A percentile compares a stretch with the other conserved stretches of the same genome.
These are phyloP conservation scores for Ephialtes manifestator DNA, from an alignment of 2,888 invertebrate species.

Conservation along the genomic window DNA sequence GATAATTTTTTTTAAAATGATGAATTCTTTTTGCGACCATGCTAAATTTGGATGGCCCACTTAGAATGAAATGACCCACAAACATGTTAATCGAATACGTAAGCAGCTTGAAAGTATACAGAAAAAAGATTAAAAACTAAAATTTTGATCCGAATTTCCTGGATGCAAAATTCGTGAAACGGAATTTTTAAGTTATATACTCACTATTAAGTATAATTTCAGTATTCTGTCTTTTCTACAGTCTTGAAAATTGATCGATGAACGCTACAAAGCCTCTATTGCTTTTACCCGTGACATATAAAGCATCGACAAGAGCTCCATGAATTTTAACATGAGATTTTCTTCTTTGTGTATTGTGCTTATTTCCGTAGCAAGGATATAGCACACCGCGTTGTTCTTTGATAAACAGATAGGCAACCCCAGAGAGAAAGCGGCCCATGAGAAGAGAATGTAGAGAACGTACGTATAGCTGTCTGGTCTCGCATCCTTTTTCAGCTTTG, in stretches of 20 bases:
- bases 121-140: no score
- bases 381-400: background rate
- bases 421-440: background rate
- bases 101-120: no score
- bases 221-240: background rate
- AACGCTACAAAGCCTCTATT: background rate
- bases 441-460: background rate
- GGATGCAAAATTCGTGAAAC: no score
- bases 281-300: background rate
- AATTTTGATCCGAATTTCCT: no score
- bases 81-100: no score
- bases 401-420: background rate
- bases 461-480: background rate
- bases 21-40: no score
- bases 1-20: no score
- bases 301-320: conserved; percentile 11
- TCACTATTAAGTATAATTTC: background rate
- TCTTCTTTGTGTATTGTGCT: conserved; percentile 3
- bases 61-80: no score
- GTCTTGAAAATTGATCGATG: background rate
- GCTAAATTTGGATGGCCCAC: no score
- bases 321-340: conserved; percentile 16
- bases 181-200: no score
- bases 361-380: background rate
- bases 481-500: conserved; percentile 10